Evolutionary conservation across 2,797 vertebrate species (phyloP), one percentile per base, ranked within the genome.

Genomic region (Anguilla anguilla): DNA sequence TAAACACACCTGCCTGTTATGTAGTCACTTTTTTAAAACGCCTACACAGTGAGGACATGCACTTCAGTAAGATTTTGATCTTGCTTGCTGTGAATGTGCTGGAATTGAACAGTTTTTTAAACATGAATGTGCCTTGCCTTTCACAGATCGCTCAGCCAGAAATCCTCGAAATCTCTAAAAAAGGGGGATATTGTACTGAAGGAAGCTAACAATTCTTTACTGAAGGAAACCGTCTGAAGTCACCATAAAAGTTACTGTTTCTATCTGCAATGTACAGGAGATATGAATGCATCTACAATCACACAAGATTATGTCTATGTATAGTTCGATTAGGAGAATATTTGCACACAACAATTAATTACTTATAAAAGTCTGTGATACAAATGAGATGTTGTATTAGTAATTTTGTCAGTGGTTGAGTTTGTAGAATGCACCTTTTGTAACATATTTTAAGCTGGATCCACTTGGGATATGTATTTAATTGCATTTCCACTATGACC

Each of bases 171-270:
- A 6, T 55, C 2, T 5, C 31, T 89, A 77, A 35, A 86, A 86
- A 94, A 94, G 83, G 93, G 95, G 83, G 88, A 67, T 89, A 61
- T 93, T 67, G 72, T 53, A 51, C 57, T 93, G 81, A 91, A 94
- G 88, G 93, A 95, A 87, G 89, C 86, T 0, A 87, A 89, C 55
- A 59, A 84, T 2, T 88, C 90, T 49, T 88, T 91, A 67, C 86
- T 95, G 5, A 95, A 96, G 89, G 94, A 91, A 86, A 19, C 89
- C 22, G 85, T 87, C 85, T 96, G 94, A 96, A 85, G 19, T 64
- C 57, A 85, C 84, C 43, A 46, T 25, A 11, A n/a, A 82, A 85
- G 43, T 87, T 90, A 31, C 55, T 89, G 81, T 77, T 74, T 35
- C 81, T 87, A 88, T 25, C 51, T 88, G 86, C 31, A 35, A 69